phyloP scores from a whole-genome alignment of 1,140 invertebrate genomes.

The Drosophila equinoxialis region DNA sequence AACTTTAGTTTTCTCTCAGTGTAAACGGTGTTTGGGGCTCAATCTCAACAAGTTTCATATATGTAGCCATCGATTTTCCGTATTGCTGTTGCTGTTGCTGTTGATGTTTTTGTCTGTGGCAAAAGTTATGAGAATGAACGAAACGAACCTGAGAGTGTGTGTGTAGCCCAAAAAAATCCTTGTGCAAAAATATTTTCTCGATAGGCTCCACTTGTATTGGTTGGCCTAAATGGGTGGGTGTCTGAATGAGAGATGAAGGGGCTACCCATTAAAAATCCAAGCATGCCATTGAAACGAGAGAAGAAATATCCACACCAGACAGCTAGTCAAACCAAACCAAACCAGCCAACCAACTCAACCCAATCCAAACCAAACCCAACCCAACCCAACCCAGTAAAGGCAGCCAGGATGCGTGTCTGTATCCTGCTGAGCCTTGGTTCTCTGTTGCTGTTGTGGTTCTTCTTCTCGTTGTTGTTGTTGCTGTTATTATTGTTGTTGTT shows the following conservation, averaged over 20 bases:
- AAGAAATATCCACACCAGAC: conserved; percentile 4
- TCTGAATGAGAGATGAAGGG: conserved; percentile 26
- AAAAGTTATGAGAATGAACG: conserved; percentile 45
- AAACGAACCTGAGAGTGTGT: conserved; percentile 21
- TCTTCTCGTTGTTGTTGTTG: conserved; percentile 11
- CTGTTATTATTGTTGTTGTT: conserved; percentile 11
- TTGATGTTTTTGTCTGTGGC: conserved; percentile 14
- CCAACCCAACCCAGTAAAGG: neutral
- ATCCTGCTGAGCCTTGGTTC: conserved; percentile 50
- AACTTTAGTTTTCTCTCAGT: neutral
- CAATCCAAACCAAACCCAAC: neutral
- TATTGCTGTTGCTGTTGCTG: conserved; percentile 17
- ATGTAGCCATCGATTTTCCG: conserved; percentile 41
- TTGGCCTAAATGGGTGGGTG: neutral
- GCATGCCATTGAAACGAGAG: conserved; percentile 54
- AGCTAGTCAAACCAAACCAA: no score
- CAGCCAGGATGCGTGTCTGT: conserved; percentile 30
- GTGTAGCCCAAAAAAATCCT: neutral
- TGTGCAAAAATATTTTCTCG: conserved; percentile 19
- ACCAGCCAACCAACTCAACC: neutral
- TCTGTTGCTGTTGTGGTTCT: conserved; percentile 28
- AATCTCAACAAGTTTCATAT: conserved; percentile 52
- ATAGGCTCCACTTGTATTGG: conserved; percentile 10
- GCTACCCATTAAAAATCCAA: conserved; percentile 65
- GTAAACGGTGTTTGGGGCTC: neutral